These are phyloP conservation scores for Momotus momota DNA, from an alignment of 2,797 vertebrate species.

Conservation along the genomic window DNA sequence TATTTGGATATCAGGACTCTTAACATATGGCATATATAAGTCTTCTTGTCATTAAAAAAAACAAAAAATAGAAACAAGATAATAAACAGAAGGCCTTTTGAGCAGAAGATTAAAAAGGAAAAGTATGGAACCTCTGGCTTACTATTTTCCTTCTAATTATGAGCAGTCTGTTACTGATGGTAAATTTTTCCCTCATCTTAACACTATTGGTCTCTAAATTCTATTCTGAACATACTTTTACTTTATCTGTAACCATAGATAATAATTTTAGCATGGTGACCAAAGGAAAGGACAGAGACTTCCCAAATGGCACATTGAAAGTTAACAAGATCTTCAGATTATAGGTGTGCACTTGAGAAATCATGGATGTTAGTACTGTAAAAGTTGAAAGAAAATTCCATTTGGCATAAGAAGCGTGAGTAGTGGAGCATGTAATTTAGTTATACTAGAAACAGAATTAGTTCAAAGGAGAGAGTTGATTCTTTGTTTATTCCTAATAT, in stretches of 20 bases:
- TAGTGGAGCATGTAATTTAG: not conserved
- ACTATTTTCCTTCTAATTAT: not conserved
- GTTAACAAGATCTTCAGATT: not conserved
- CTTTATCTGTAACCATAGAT: not conserved
- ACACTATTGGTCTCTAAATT: not conserved
- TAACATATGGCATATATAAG: not conserved
- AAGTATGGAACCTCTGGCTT: not conserved
- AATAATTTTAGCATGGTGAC: not conserved
- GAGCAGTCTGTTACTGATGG: not conserved
- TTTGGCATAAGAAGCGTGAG: not conserved
- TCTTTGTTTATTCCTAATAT: not conserved
- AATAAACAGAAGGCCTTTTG: not conserved
- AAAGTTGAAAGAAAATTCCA: constrained; percentile 19
- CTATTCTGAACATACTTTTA: not conserved
- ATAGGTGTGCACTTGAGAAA: not conserved
- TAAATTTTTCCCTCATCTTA: not conserved
- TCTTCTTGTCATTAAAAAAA: not conserved
- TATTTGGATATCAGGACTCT: not conserved
- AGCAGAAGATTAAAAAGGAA: not conserved
- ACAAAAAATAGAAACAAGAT: not conserved
- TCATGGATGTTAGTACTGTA: not conserved
- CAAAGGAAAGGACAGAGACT: not conserved
- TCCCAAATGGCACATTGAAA: not conserved
- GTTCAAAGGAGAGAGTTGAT: not conserved
- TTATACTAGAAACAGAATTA: constrained; percentile 9